Evolutionary conservation across 2,888 invertebrate species (phyloP).

Genomic region (Lydus trimaculatus): DNA sequence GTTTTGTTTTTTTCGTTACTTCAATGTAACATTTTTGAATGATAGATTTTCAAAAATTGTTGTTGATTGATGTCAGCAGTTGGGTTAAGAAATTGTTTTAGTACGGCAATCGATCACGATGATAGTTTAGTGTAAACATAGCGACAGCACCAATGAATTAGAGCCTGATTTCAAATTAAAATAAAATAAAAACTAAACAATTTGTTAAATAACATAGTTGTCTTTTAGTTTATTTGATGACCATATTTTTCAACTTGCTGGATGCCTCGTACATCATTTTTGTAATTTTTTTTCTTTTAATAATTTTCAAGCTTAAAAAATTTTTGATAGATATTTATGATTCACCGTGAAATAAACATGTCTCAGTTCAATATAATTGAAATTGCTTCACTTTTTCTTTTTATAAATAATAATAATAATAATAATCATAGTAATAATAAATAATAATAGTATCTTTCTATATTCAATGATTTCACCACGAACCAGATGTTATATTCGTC

Average conservation of each 20-base stretch:
- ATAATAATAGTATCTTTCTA: conserved; percentile 2
- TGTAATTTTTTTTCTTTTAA: conserved; percentile 7
- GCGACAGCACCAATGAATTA: conserved; percentile 15
- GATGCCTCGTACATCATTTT: conserved; percentile 27
- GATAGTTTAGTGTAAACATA: conserved; percentile 15
- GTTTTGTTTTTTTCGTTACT: too few relatives aligned
- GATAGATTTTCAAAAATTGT: conserved; percentile 7
- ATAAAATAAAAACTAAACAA: conserved; percentile 22
- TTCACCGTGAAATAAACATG: conserved; percentile 32
- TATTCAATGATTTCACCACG: conserved; percentile 3
- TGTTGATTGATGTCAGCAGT: conserved; percentile 14
- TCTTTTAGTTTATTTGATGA: conserved; percentile 21
- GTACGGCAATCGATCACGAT: conserved; percentile 12
- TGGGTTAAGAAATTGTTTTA: conserved; percentile 15
- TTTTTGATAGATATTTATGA: conserved; percentile 29
- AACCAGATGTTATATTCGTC: conserved; percentile 6
- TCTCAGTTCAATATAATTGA: conserved; percentile 19
- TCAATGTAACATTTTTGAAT: conserved; percentile 1
- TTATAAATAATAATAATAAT: conserved; percentile 1
- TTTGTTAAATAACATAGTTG: conserved; percentile 26
- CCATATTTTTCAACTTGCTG: conserved; percentile 30
- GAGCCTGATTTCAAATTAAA: conserved; percentile 15
- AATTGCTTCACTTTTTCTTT: conserved; percentile 21
- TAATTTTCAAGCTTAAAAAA: conserved; percentile 8
- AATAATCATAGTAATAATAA: neutral